phyloP scores from a whole-genome alignment of 2,888 invertebrate species.

The Trypoxylon attenuatum region DNA sequence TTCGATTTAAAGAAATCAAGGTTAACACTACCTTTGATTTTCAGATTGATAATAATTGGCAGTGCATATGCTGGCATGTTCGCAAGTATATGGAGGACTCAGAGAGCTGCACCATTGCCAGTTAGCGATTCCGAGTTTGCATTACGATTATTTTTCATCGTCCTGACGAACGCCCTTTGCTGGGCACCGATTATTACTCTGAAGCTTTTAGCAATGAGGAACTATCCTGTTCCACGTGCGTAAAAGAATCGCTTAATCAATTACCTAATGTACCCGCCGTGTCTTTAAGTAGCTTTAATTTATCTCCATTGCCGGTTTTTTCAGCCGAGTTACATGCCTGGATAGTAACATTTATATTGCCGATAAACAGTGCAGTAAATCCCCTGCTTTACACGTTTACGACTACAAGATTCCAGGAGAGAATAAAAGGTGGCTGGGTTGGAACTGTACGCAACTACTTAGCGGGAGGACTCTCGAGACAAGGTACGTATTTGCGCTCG shows the following conservation, averaged over 20 bases:
- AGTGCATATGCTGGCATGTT: constrained; percentile 80
- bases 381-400: constrained; percentile 82
- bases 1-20: not conserved
- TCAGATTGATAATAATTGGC: constrained; percentile 78
- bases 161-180: constrained; percentile 82
- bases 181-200: constrained; percentile 83
- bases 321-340: constrained; percentile 81
- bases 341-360: constrained; percentile 81
- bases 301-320: too few species aligned
- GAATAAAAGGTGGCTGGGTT: constrained; percentile 70
- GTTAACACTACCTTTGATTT: constrained; percentile 29
- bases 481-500: constrained; percentile 41
- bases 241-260: not conserved
- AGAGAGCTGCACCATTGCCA: constrained; percentile 78
- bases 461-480: constrained; percentile 52
- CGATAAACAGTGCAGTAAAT: constrained; percentile 81
- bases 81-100: constrained; percentile 79
- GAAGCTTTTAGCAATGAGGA: constrained; percentile 78
- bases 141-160: constrained; percentile 82
- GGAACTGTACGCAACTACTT: constrained; percentile 54
- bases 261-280: not conserved
- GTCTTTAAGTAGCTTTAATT: too few species aligned
- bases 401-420: constrained; percentile 79
- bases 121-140: constrained; percentile 81
- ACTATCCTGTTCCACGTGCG: constrained; percentile 74